phyloP scores from a whole-genome alignment of 1,140 invertebrate species.

The Daktulosphaira vitifoliae region DNA sequence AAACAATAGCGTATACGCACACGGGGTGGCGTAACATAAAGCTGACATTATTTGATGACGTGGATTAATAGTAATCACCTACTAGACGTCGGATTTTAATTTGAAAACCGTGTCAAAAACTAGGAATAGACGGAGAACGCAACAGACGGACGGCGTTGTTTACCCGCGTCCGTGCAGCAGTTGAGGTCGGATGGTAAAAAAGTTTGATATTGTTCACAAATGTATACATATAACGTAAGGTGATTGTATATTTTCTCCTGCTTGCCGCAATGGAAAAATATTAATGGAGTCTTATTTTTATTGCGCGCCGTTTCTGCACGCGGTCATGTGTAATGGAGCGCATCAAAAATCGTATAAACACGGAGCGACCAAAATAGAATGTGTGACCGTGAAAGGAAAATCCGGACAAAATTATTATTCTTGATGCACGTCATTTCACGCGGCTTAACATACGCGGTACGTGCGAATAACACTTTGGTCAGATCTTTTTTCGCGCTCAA shows the following conservation, averaged over 20 bases:
- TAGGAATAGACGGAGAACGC: neutral
- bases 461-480: no score
- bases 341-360: slow-evolving; percentile 25
- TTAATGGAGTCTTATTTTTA: neutral
- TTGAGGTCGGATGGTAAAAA: slow-evolving; percentile 13
- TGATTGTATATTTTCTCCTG: slow-evolving; percentile 11
- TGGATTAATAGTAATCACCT: slow-evolving; percentile 33
- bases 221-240: no score
- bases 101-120: slow-evolving; percentile 30
- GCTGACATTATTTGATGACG: slow-evolving; percentile 27
- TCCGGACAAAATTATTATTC: slow-evolving; percentile 30
- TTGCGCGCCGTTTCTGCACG: slow-evolving; percentile 1
- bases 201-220: slow-evolving; percentile 22
- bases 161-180: neutral
- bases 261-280: neutral
- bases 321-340: slow-evolving; percentile 18
- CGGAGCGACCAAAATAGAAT: neutral
- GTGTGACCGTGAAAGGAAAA: neutral
- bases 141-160: neutral
- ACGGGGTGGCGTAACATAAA: neutral
- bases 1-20: neutral
- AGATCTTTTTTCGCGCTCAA: no score
- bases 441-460: slow-evolving; percentile 2
- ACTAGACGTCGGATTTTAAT: slow-evolving; percentile 29
- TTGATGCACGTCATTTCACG: slow-evolving; percentile 13